phyloP scores from a whole-genome alignment of 2,888 invertebrate species.

The Agrochola lota region DNA sequence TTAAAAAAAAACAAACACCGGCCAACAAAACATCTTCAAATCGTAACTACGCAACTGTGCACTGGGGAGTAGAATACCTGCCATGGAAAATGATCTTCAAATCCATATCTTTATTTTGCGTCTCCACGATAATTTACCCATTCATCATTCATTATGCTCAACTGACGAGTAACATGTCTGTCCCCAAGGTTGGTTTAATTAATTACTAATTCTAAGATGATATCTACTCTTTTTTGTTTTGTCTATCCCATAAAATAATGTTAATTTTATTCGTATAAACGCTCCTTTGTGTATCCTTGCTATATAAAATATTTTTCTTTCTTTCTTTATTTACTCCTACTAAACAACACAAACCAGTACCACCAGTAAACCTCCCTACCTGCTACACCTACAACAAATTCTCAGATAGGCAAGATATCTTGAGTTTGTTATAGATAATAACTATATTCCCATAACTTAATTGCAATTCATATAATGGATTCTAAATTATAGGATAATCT shows the following conservation, averaged over 20 bases:
- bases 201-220: conserved; percentile 8
- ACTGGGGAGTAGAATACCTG: background rate
- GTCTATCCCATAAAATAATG: too few species aligned
- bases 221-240: background rate
- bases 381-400: background rate
- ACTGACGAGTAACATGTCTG: background rate
- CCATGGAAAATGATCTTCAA: background rate
- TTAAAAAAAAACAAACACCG: too few species aligned
- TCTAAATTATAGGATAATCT: background rate
- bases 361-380: background rate
- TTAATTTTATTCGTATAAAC: too few species aligned
- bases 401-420: background rate
- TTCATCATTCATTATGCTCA: background rate
- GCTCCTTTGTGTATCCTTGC: too few species aligned
- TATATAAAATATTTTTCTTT: too few species aligned
- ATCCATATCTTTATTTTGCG: background rate
- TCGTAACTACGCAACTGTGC: background rate
- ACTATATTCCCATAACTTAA: background rate
- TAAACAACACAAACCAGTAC: background rate
- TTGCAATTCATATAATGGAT: background rate
- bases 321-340: background rate
- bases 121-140: background rate
- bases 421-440: background rate
- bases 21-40: too few species aligned
- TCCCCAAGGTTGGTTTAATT: conserved; percentile 14